Conservation (phyloP, 2,113 vertebrate species). For the Apus apus region DNA sequence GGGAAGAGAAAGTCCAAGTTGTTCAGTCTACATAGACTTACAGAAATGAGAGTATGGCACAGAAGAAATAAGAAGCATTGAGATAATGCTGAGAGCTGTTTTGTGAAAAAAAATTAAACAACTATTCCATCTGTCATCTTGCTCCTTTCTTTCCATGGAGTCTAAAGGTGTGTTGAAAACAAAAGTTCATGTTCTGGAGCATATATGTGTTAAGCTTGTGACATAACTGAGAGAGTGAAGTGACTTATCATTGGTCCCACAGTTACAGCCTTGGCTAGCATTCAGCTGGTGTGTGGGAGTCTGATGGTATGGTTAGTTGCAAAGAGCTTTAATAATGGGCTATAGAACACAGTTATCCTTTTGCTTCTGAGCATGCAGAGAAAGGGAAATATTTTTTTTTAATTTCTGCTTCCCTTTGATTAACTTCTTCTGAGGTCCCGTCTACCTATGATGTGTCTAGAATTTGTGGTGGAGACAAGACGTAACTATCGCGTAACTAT, state of each 20-base stretch:
- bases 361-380: neutral
- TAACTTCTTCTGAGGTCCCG: neutral
- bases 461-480: neutral
- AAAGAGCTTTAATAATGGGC: neutral
- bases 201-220: neutral
- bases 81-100: neutral
- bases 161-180: neutral
- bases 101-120: neutral
- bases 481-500: rapidly evolving
- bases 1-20: neutral
- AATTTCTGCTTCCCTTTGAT: neutral
- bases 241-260: neutral
- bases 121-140: neutral
- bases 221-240: neutral
- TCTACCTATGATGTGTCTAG: neutral
- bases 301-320: neutral
- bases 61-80: neutral
- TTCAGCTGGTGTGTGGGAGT: neutral
- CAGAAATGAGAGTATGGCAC: neutral
- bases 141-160: neutral
- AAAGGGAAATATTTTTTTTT: neutral
- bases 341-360: neutral
- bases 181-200: neutral
- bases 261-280: neutral
- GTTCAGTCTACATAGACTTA: neutral